Evolutionary conservation across 92 coral and sea anemone genomes (phyloP), one percentile per base, ranked within the genome.

Genomic region (Heliopora coerulea): DNA sequence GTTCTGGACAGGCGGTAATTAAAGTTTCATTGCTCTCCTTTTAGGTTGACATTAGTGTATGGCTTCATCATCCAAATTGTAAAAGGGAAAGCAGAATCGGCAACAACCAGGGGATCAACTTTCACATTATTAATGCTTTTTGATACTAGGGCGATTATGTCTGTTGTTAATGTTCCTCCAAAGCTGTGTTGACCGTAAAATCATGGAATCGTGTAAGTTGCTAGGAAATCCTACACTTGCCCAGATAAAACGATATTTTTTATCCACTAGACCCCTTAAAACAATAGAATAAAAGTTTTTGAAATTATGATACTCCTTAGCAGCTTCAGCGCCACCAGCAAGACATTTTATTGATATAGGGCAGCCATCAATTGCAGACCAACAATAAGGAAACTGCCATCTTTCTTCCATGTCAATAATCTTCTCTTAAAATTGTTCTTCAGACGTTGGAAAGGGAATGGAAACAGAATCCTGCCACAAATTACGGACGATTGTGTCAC

Each of bases 331-430:
- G 27, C 80, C 59, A 14, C 80, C 80, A 41, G 54, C 25, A 8
- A 72, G 80, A n/a, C 80, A 61, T 42, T 75, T 74, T 48, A 74
- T 39, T 0, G 79, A 65, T 27, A 59, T 74, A 50, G 33, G 79
- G 57, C n/a, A n/a, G n/a, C n/a, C n/a, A n/a, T n/a, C n/a, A n/a
- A n/a, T n/a, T n/a, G n/a, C 79, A 60, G 48, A 29, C 80, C 80
- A 61, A 27, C 80, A 75, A 24, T 49, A 75, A 12, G 62, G 80
- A 54, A 75, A 75, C 60, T 75, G 72, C 80, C 79, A n/a, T 11
- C 56, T 26, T 27, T 57, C 79, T 35, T 74, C 79, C 40, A 49
- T 74, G 37, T 74, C 80, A 42, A 75, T 30, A 19, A 75, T 61
- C 44, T 75, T 59, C 20, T 75, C 25, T 10, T 0, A 18, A 26